Evolutionary conservation across 2,113 vertebrate species (phyloP).

Genomic region (Fregata magnificens): DNA sequence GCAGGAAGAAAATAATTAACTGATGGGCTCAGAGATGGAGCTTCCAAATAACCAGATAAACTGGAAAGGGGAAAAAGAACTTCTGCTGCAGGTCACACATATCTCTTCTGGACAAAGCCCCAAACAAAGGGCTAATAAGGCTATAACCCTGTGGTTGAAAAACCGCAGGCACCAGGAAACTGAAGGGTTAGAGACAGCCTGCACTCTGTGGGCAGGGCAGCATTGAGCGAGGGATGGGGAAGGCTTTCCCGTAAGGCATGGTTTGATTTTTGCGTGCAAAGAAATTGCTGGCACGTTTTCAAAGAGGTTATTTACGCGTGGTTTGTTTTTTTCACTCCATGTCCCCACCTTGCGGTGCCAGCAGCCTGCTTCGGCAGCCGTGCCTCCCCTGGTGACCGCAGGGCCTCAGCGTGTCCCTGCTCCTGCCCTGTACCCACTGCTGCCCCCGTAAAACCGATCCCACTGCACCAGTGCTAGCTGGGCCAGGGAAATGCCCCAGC

Average conservation of each 20-base stretch:
- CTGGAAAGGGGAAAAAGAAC: neutral
- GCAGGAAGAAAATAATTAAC: neutral
- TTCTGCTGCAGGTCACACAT: neutral
- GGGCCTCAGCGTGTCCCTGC: neutral
- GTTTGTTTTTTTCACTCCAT: neutral
- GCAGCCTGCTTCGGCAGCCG: neutral
- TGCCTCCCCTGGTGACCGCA: rapidly evolving
- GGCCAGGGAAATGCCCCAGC: neutral
- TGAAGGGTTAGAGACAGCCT: neutral
- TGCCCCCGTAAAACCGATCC: neutral
- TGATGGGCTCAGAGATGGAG: neutral
- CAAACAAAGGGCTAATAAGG: neutral
- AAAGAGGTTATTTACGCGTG: neutral
- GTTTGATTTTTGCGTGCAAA: neutral
- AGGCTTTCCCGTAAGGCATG: neutral
- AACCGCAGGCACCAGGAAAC: neutral
- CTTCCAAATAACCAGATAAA: neutral
- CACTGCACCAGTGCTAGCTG: no score
- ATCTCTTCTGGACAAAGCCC: neutral
- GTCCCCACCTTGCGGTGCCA: neutral
- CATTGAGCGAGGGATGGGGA: neutral
- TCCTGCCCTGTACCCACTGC: neutral
- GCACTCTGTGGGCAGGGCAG: neutral
- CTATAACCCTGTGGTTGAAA: neutral
- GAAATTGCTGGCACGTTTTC: neutral